These are phyloP conservation scores for Actenoides hombroni DNA, from an alignment of 2,113 vertebrate species.

Conservation along the genomic window DNA sequence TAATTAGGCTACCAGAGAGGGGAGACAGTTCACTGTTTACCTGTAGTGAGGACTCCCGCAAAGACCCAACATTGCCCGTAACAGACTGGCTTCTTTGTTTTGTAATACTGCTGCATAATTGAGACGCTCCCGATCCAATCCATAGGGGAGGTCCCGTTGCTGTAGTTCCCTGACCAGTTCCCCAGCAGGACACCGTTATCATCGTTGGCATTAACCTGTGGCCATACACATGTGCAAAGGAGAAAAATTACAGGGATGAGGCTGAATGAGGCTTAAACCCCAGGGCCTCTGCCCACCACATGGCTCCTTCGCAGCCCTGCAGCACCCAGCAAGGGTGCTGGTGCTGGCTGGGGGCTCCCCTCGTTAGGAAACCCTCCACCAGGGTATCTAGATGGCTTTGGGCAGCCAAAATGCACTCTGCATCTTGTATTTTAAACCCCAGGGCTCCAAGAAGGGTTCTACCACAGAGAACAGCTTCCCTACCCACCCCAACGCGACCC, in stretches of 20 bases:
- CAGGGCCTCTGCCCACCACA: not conserved
- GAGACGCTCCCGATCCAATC: constrained; percentile 65
- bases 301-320: not conserved
- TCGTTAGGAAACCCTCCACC: not conserved
- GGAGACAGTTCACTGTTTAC: not conserved
- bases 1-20: not conserved
- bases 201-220: constrained; percentile 65
- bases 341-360: not conserved
- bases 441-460: not conserved
- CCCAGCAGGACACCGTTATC: constrained; percentile 49
- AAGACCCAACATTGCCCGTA: constrained; percentile 76
- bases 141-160: not conserved
- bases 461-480: not conserved
- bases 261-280: not conserved
- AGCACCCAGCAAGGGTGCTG: not conserved
- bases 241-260: not conserved
- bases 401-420: not conserved
- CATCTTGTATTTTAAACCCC: not conserved
- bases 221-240: not conserved
- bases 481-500: not conserved
- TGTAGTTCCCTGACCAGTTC: constrained; percentile 66
- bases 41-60: constrained; percentile 71
- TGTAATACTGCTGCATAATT: constrained; percentile 66
- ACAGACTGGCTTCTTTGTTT: not conserved
- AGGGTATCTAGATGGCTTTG: not conserved